These are phyloP conservation scores for Crotophaga sulcirostris DNA, from an alignment of 2,113 vertebrate genomes.

Conservation along the genomic window DNA sequence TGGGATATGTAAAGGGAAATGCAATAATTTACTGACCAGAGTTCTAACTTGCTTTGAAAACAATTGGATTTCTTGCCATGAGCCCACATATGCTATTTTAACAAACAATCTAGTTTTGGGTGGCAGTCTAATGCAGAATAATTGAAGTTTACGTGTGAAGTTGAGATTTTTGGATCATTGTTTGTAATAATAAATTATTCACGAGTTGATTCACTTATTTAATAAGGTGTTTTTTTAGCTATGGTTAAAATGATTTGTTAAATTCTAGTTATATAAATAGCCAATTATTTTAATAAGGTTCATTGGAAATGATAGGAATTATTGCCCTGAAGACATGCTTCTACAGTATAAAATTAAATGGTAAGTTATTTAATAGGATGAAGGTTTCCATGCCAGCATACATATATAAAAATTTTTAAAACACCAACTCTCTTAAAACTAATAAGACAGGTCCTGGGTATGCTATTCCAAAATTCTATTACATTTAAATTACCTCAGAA, in stretches of 20 bases:
- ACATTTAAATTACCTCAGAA: not conserved
- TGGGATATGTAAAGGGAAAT: not conserved
- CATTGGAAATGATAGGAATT: slow-evolving; percentile 66
- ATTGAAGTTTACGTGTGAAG: not conserved
- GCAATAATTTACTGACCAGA: not conserved
- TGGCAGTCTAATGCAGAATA: not conserved
- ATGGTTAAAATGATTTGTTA: slow-evolving; percentile 72
- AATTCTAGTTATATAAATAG: slow-evolving; percentile 69
- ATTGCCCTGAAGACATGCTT: slow-evolving; percentile 66
- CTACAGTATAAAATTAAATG: slow-evolving; percentile 60
- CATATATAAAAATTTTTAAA: slow-evolving; percentile 8
- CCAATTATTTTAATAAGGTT: slow-evolving; percentile 84
- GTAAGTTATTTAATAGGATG: slow-evolving; percentile 28
- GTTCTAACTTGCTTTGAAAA: not conserved
- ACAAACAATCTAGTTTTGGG: not conserved
- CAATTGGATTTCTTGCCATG: not conserved
- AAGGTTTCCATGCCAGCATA: slow-evolving; percentile 30
- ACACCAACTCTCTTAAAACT: not conserved
- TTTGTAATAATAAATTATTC: not conserved
- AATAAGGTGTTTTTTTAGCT: slow-evolving; percentile 12
- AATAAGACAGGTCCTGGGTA: not conserved
- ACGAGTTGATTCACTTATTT: slow-evolving; percentile 8
- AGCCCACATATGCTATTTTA: not conserved
- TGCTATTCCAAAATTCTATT: not conserved
- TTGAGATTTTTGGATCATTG: not conserved